Conservation (phyloP, 1,140 invertebrate species). For the Scaptomyza pallida region DNA sequence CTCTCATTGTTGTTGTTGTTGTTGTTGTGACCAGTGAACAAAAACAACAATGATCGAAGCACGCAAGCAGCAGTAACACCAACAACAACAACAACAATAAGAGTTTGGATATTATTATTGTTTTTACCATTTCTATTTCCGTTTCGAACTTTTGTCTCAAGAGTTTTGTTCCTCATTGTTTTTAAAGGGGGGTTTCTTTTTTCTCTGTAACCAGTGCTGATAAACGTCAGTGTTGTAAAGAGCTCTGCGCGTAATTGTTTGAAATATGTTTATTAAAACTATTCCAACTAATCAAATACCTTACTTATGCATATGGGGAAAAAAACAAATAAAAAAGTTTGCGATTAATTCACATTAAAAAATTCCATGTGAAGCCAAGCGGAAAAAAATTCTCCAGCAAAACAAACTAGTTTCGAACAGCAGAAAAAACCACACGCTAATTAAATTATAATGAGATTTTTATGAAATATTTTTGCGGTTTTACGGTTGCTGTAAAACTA, state of each 20-base stretch:
- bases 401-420: no score
- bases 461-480: no score
- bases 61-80: no score
- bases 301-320: no score
- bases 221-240: slow-evolving; percentile 24
- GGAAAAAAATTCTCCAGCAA: no score
- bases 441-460: no score
- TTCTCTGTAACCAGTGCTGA: background rate
- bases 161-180: background rate
- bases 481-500: no score
- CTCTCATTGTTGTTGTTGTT: slow-evolving; percentile 21
- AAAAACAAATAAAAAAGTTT: no score
- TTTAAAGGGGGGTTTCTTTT: background rate
- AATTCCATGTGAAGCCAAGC: no score
- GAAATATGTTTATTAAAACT: background rate
- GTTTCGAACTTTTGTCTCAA: slow-evolving; percentile 21
- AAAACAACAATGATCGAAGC: slow-evolving; percentile 37
- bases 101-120: slow-evolving; percentile 16
- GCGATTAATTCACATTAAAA: no score
- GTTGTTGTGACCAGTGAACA: slow-evolving; percentile 30
- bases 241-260: background rate
- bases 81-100: slow-evolving; percentile 14
- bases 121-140: slow-evolving; percentile 31
- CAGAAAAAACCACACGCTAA: no score
- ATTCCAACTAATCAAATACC: no score